Conservation (phyloP, 2,888 invertebrate species). For the Celastrina argiolus region DNA sequence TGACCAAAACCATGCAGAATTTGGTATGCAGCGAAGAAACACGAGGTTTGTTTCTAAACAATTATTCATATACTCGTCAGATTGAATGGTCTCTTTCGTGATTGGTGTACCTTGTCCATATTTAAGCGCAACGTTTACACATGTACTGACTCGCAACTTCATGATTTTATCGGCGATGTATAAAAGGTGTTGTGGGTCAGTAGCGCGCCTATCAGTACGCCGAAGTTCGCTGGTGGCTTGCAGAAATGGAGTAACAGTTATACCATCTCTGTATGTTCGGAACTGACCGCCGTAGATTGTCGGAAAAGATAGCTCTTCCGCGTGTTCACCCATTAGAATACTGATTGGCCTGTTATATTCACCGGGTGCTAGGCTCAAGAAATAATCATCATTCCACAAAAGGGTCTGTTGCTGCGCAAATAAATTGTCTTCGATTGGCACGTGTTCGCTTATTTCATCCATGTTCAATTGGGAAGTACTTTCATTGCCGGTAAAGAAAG, state of each 20-base stretch:
- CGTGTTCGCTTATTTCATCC: neutral
- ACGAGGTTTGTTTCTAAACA: neutral
- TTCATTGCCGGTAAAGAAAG: too few species aligned
- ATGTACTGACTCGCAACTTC: conserved; percentile 32
- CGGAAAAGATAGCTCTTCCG: conserved; percentile 34
- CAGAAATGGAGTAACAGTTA: conserved; percentile 39
- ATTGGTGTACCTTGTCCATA: conserved; percentile 37
- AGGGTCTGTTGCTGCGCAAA: conserved; percentile 30
- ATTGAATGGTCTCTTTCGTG: conserved; percentile 39
- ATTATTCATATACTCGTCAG: too few species aligned
- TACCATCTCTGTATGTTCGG: conserved; percentile 35
- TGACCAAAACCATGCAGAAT: conserved; percentile 7
- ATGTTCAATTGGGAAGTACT: neutral
- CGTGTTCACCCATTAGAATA: conserved; percentile 30
- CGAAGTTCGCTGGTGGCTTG: conserved; percentile 44
- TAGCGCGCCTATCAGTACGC: conserved; percentile 42
- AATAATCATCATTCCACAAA: conserved; percentile 28
- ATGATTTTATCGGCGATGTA: conserved; percentile 43
- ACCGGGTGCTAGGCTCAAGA: conserved; percentile 23
- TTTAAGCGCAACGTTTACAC: conserved; percentile 28
- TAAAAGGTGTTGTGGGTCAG: conserved; percentile 40
- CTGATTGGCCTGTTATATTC: conserved; percentile 25
- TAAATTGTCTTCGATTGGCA: neutral
- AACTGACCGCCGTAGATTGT: conserved; percentile 43
- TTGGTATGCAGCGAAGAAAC: neutral